These are phyloP conservation scores for Camponotus floridanus DNA, from an alignment of 1,140 invertebrate species.

Conservation along the genomic window DNA sequence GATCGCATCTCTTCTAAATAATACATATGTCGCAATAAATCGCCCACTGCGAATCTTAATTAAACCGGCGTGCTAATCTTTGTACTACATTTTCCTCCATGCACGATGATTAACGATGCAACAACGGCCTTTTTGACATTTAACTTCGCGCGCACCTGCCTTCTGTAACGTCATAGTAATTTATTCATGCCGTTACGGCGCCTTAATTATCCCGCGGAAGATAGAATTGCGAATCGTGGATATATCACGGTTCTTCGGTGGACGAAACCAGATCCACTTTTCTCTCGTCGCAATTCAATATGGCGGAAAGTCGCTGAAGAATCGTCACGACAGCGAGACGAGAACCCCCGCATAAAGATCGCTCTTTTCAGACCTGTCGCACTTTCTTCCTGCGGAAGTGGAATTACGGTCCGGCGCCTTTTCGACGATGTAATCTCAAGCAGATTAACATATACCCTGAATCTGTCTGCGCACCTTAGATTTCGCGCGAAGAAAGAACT, in stretches of 20 bases:
- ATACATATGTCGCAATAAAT: slow-evolving; percentile 44
- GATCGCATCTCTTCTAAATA: not conserved
- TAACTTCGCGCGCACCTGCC: slow-evolving; percentile 53
- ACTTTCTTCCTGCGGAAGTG: slow-evolving; percentile 27
- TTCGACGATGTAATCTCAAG: slow-evolving; percentile 58
- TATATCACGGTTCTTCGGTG: slow-evolving; percentile 13
- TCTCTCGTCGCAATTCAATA: slow-evolving; percentile 14
- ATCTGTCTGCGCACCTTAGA: slow-evolving; percentile 42
- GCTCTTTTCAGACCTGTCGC: slow-evolving; percentile 40
- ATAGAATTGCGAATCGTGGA: slow-evolving; percentile 18
- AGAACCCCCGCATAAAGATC: slow-evolving; percentile 20
- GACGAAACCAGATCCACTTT: slow-evolving; percentile 16
- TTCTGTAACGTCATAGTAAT: slow-evolving; percentile 53
- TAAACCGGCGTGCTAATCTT: slow-evolving; percentile 41
- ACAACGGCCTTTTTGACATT: slow-evolving; percentile 36
- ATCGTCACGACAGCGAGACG: not conserved
- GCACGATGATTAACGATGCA: slow-evolving; percentile 50
- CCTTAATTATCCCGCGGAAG: slow-evolving; percentile 27
- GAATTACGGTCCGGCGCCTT: slow-evolving; percentile 52
- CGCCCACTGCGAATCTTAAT: slow-evolving; percentile 44
- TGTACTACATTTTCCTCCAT: slow-evolving; percentile 35
- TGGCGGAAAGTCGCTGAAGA: not conserved
- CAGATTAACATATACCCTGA: slow-evolving; percentile 60
- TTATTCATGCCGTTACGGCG: slow-evolving; percentile 55
- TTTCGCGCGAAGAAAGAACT: slow-evolving; percentile 25